Evolutionary conservation across 2,888 invertebrate genomes (phyloP).

Genomic region (Clunio marinus): DNA sequence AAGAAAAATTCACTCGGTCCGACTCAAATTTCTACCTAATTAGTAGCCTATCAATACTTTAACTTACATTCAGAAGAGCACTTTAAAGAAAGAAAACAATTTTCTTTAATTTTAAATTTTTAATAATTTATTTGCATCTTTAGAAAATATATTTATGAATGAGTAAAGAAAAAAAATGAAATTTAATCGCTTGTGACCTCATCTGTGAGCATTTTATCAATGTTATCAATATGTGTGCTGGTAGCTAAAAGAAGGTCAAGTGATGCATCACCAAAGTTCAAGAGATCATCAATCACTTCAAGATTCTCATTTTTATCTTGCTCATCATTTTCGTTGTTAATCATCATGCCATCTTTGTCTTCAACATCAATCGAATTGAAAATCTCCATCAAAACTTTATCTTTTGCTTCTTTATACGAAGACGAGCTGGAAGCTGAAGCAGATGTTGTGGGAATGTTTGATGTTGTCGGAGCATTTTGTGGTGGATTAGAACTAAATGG

Average conservation of each 20-base stretch:
- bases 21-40: too few species aligned
- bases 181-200: background rate
- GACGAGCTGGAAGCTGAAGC: background rate
- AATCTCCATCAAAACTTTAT: constrained; percentile 9
- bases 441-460: background rate
- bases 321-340: background rate
- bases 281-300: background rate
- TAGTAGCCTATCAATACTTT: too few species aligned
- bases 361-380: background rate
- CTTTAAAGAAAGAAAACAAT: too few species aligned
- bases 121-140: too few species aligned
- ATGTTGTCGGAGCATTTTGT: constrained; percentile 39
- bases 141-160: too few species aligned
- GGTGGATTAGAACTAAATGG: constrained; percentile 51
- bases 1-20: too few species aligned
- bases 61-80: too few species aligned
- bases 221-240: constrained; percentile 1
- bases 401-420: background rate
- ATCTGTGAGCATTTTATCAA: constrained; percentile 22
- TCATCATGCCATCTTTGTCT: background rate
- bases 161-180: too few species aligned
- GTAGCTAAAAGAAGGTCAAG: background rate
- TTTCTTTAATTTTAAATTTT: too few species aligned
- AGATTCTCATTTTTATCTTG: background rate
- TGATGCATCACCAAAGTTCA: background rate